Evolutionary conservation across 2,888 invertebrate species (phyloP), one percentile per base, ranked within the genome.

Genomic region (Boloria selene): DNA sequence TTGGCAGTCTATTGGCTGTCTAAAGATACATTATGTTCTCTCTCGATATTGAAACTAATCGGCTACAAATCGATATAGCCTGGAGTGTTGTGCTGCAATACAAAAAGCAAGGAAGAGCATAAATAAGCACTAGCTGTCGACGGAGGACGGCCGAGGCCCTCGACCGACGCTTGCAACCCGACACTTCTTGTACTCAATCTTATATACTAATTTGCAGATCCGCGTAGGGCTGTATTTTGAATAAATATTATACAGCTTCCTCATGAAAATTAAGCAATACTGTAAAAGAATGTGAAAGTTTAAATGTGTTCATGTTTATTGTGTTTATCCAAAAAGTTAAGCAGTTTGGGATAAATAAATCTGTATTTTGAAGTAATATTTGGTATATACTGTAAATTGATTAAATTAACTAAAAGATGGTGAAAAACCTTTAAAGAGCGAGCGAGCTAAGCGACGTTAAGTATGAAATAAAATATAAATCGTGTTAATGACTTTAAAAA

Each of bases 181-280:
- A 90, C 82, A 88, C 89, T 85, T 84, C 83, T 83, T 88, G 87
- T 87, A 84, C 84, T 85, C 81, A 85, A 87, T 88, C 85, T 84
- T 84, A 84, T 79, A 82, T 84, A 85, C 85, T 86, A 87, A 89
- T 88, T 89, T 82, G 87, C 86, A 74, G 77, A 79, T 76, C 73
- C 63, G 63, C 72, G 68, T 55, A 87, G 87, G 88, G 88, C 60
- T 88, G 83, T 59, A 65, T 53, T 44, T 55, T 44, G 54, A 18
- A n/a, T 54, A 44, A 45, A 42, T n/a, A 45, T 50, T 50, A 42
- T 56, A 14, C 13, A 38, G 38, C 42, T 17, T 50, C 7, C 7
- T 31, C 7, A 31, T 2, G 10, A 31, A 31, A 31, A 31, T 31
- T 6, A 31, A 31, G 7, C 31, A 31, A 6, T 31, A 31, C 31